A percentile compares a stretch with the other conserved stretches of the same genome.
phyloP scores from a whole-genome alignment of 2,888 invertebrate genomes.

The Hypselothyrea guttata region DNA sequence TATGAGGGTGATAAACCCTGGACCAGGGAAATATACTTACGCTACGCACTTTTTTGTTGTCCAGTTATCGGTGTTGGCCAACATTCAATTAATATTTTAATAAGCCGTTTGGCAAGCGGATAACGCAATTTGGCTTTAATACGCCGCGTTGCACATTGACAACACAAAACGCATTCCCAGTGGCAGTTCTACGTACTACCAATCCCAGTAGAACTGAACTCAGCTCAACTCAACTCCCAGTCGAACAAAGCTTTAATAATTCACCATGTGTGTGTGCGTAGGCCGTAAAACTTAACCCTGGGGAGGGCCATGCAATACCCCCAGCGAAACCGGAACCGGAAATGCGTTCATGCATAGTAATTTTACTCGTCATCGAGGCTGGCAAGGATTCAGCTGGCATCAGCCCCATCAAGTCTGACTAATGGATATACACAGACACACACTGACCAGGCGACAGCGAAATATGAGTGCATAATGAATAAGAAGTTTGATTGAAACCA shows the following conservation, averaged over 20 bases:
- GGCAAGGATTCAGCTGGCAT: slow-evolving; percentile 15
- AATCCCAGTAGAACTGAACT: background rate
- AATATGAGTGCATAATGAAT: slow-evolving; percentile 31
- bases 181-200: background rate
- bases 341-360: slow-evolving; percentile 63
- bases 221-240: slow-evolving; percentile 9
- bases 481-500: background rate
- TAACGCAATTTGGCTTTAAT: slow-evolving; percentile 72
- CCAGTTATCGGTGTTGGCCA: slow-evolving; percentile 51
- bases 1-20: slow-evolving; percentile 67
- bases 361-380: slow-evolving; percentile 42
- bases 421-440: slow-evolving; percentile 28
- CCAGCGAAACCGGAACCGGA: slow-evolving; percentile 61
- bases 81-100: slow-evolving; percentile 79
- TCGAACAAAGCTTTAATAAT: slow-evolving; percentile 60
- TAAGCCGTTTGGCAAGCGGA: slow-evolving; percentile 68
- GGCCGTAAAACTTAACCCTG: slow-evolving; percentile 28
- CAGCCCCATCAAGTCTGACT: slow-evolving; percentile 20
- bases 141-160: slow-evolving; percentile 57
- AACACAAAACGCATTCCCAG: slow-evolving; percentile 29
- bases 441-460: slow-evolving; percentile 19
- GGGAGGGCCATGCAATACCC: slow-evolving; percentile 18
- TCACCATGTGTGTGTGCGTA: slow-evolving; percentile 26
- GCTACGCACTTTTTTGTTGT: slow-evolving; percentile 6
- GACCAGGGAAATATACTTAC: slow-evolving; percentile 37